A percentile compares a stretch with the other conserved stretches of the same genome.
Conservation (phyloP, 35 echinoderm and acorn worm species). For the Anneissia japonica region DNA sequence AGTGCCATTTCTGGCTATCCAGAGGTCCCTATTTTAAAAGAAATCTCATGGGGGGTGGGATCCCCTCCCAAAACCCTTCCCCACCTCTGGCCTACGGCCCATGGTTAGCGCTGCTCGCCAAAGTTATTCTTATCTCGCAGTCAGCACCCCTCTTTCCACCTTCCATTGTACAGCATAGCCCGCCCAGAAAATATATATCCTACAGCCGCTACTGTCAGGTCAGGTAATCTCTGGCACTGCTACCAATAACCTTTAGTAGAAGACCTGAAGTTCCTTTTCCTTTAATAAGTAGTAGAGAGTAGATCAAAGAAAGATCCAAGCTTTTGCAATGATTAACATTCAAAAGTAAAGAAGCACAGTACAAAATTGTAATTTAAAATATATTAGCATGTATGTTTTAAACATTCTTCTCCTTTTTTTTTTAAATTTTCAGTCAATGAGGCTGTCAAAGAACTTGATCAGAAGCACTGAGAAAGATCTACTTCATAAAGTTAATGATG, state of each 20-base stretch:
- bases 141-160: too few species aligned
- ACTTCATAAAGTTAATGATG: slow-evolving; percentile 72
- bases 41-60: too few species aligned
- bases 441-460: slow-evolving; percentile 67
- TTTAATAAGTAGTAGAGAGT: neutral
- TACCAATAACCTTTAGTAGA: neutral
- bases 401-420: neutral
- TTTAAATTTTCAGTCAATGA: slow-evolving; percentile 46
- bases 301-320: neutral
- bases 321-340: neutral
- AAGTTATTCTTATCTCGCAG: too few species aligned
- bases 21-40: too few species aligned
- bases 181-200: too few species aligned
- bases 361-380: neutral
- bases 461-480: slow-evolving; percentile 48
- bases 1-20: too few species aligned
- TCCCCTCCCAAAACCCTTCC: too few species aligned
- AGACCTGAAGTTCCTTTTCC: neutral
- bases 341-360: neutral
- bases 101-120: too few species aligned
- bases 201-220: too few species aligned
- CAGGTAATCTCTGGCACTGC: too few species aligned
- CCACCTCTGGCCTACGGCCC: too few species aligned
- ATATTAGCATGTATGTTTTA: neutral
- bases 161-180: too few species aligned